phyloP scores from a whole-genome alignment of 2,888 invertebrate genomes.

The Idaea dimidiata region DNA sequence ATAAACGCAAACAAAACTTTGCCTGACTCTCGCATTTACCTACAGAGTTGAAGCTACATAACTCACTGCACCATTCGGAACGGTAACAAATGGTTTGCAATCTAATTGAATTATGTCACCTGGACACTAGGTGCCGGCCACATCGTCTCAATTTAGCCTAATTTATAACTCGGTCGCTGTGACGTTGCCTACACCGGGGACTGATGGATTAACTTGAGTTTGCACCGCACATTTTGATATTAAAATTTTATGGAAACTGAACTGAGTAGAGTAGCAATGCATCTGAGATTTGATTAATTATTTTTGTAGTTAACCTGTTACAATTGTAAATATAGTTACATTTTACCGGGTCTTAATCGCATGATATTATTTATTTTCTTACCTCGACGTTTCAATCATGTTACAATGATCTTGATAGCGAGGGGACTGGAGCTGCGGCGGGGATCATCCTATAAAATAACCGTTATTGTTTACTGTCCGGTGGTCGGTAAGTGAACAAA shows the following conservation, averaged over 20 bases:
- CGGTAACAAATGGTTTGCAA: slow-evolving; percentile 57
- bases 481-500: too few relatives aligned
- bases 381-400: too few relatives aligned
- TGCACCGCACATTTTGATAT: neutral
- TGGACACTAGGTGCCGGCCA: slow-evolving; percentile 45
- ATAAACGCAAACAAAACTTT: neutral
- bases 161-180: slow-evolving; percentile 56
- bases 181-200: slow-evolving; percentile 13
- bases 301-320: too few relatives aligned
- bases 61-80: slow-evolving; percentile 42
- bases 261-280: neutral
- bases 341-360: too few relatives aligned
- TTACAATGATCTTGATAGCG: too few relatives aligned
- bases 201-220: slow-evolving; percentile 1
- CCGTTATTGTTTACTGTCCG: too few relatives aligned
- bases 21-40: slow-evolving; percentile 15
- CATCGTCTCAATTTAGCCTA: slow-evolving; percentile 55
- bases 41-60: slow-evolving; percentile 33
- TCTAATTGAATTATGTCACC: slow-evolving; percentile 70
- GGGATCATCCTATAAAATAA: too few relatives aligned
- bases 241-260: neutral
- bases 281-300: neutral
- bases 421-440: too few relatives aligned
- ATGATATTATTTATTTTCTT: too few relatives aligned
- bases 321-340: too few relatives aligned